Evolutionary conservation across 2,113 vertebrate genomes (phyloP).

Genomic region (Lipotes vexillifer): DNA sequence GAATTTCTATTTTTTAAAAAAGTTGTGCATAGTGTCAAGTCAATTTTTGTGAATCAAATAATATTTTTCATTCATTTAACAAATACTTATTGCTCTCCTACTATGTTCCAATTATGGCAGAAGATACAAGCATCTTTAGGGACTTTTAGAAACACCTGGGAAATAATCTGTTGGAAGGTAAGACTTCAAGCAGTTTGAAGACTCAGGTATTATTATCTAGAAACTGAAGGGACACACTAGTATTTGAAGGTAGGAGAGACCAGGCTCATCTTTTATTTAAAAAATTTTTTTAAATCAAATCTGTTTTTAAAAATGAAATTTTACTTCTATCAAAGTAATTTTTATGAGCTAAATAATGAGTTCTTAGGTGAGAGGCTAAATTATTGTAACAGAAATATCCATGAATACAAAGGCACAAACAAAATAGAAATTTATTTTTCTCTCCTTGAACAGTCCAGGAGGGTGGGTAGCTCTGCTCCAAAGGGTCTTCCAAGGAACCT

Average conservation of each 20-base stretch:
- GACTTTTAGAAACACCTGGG: not conserved
- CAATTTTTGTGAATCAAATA: not conserved
- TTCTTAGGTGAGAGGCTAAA: not conserved
- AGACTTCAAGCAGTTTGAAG: not conserved
- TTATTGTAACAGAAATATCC: not conserved
- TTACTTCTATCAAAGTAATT: not conserved
- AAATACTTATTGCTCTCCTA: not conserved
- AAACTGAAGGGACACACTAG: not conserved
- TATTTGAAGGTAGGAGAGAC: not conserved
- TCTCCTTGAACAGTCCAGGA: not conserved
- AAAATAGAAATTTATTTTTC: not conserved
- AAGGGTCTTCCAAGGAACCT: not conserved
- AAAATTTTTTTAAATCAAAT: not conserved
- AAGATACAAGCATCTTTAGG: not conserved
- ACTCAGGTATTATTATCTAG: not conserved
- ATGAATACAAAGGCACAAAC: not conserved
- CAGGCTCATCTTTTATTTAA: not conserved
- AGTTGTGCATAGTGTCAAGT: not conserved
- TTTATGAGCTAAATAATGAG: not conserved
- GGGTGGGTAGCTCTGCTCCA: not conserved
- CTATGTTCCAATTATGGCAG: not conserved
- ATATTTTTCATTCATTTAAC: not conserved
- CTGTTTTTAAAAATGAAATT: not conserved
- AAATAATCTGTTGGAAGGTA: not conserved
- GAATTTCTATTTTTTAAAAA: not conserved